Evolutionary conservation across 2,888 invertebrate species (phyloP).

Genomic region (Lucinisca nassula): DNA sequence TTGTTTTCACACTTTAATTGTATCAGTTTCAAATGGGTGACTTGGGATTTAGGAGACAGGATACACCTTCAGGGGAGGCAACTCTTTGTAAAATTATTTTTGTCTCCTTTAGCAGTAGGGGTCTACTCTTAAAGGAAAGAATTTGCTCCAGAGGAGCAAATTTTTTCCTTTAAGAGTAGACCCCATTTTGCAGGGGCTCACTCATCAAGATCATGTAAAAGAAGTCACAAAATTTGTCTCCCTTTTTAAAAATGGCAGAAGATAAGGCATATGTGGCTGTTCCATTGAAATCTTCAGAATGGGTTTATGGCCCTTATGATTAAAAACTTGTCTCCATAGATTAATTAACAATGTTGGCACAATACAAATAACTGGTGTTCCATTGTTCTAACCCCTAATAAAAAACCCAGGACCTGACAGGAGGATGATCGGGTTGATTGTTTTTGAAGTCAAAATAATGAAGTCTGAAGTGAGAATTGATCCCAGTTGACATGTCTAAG

Average conservation of each 20-base stretch:
- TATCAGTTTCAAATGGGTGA: background rate
- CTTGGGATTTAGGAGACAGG: background rate
- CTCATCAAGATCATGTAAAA: no score
- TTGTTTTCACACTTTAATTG: background rate
- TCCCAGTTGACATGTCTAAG: background rate
- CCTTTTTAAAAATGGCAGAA: no score
- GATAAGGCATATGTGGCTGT: no score
- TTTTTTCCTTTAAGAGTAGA: no score
- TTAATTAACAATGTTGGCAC: background rate
- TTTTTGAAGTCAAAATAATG: background rate
- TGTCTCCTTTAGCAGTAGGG: no score
- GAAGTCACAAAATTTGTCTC: no score
- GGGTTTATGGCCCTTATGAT: background rate
- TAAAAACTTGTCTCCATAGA: constrained; percentile 8
- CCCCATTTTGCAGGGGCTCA: no score
- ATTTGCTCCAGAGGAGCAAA: no score
- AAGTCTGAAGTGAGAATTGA: background rate
- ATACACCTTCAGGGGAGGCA: no score
- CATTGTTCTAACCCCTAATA: background rate
- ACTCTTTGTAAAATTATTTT: no score
- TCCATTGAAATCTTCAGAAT: no score
- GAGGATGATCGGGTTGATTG: background rate
- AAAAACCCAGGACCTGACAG: background rate
- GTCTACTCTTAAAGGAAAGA: no score
- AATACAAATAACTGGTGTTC: background rate